Evolutionary conservation across 2,113 vertebrate species (phyloP).

Genomic region (Lepidothrix coronata): DNA sequence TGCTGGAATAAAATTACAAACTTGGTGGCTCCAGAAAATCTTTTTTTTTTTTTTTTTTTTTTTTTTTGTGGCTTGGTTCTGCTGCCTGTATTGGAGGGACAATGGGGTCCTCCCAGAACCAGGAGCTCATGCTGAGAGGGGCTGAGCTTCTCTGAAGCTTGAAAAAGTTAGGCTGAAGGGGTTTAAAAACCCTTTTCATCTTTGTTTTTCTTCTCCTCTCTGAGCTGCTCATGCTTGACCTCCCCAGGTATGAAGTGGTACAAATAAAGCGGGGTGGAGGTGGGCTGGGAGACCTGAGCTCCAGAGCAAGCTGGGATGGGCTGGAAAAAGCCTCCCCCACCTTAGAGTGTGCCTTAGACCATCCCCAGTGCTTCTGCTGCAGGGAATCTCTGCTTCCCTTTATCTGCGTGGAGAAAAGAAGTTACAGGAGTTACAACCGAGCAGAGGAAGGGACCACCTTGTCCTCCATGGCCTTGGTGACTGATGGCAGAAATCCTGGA

Average conservation of each 20-base stretch:
- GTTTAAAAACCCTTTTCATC: not conserved
- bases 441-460: not conserved
- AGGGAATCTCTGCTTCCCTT: not conserved
- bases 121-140: not conserved
- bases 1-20: too few relatives aligned
- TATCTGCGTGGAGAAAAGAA: not conserved
- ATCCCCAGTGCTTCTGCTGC: not conserved
- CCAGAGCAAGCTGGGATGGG: not conserved
- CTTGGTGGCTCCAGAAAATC: too few relatives aligned
- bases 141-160: not conserved
- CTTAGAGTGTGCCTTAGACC: not conserved
- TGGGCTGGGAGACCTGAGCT: not conserved
- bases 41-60: not conserved
- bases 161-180: not conserved
- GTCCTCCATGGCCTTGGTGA: accelerated
- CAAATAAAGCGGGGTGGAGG: not conserved
- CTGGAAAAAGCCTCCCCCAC: not conserved
- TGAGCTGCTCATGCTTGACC: not conserved
- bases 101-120: not conserved
- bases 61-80: not conserved
- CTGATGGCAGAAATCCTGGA: not conserved
- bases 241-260: accelerated
- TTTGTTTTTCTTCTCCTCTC: not conserved
- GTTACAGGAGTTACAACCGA: not conserved
- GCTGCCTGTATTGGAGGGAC: not conserved